Percentiles rank a stretch among this genome's conserved stretches.
phyloP scores from a whole-genome alignment of 2,113 vertebrate genomes.

The Malurus alboscapulatus region DNA sequence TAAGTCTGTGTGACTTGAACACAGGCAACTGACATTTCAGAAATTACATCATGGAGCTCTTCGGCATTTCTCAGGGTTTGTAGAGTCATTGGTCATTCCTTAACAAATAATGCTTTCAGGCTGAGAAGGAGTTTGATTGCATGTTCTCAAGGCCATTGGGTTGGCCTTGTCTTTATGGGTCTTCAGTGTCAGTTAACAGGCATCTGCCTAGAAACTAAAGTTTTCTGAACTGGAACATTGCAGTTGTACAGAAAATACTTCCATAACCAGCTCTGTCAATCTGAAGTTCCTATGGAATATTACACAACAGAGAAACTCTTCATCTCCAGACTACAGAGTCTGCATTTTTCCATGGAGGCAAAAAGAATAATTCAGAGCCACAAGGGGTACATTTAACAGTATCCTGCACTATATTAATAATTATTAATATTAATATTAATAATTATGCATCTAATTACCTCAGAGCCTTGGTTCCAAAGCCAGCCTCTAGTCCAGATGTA shows the following conservation, averaged over 20 bases:
- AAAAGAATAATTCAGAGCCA: neutral
- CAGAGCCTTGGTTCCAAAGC: neutral
- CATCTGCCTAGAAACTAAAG: neutral
- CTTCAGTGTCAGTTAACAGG: neutral
- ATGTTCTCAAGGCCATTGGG: neutral
- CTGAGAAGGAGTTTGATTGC: neutral
- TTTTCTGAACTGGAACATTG: neutral
- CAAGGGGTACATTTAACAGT: neutral
- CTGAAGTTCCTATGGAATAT: neutral
- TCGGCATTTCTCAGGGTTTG: rapidly evolving
- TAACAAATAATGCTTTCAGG: neutral
- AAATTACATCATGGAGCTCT: neutral
- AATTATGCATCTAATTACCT: neutral
- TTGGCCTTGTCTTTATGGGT: neutral
- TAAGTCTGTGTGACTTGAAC: neutral
- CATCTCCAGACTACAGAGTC: neutral
- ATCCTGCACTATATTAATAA: neutral
- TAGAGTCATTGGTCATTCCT: neutral
- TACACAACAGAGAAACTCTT: neutral
- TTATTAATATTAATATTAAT: neutral
- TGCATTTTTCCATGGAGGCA: neutral
- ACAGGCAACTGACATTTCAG: neutral
- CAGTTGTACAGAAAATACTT: neutral
- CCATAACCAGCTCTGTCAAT: neutral
- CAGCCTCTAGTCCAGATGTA: neutral